Conservation (phyloP, 2,113 vertebrate species). For the Microcebus lehilahytsara region DNA sequence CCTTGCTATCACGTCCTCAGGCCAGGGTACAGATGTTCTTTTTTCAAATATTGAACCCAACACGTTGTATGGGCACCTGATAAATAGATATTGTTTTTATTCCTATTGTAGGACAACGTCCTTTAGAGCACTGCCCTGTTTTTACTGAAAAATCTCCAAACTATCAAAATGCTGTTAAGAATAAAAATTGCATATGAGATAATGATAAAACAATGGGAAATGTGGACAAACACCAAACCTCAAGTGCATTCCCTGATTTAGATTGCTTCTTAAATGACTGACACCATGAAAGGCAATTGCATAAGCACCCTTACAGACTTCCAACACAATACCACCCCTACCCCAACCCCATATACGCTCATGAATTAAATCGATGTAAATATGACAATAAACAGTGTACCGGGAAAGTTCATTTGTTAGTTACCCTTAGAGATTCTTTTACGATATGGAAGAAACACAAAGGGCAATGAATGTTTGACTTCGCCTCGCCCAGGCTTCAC, state of each 20-base stretch:
- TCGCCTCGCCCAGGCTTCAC: slow-evolving; percentile 1
- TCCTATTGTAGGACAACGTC: not conserved
- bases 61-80: not conserved
- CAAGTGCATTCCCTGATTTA: slow-evolving; percentile 21
- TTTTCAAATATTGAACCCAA: slow-evolving; percentile 41
- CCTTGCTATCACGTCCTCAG: not conserved
- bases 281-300: not conserved
- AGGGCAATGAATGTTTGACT: not conserved
- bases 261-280: slow-evolving; percentile 38
- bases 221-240: slow-evolving; percentile 61
- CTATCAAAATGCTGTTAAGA: slow-evolving; percentile 67
- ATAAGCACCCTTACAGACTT: not conserved
- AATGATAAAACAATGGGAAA: slow-evolving; percentile 64
- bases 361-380: not conserved
- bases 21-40: not conserved
- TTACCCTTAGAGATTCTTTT: not conserved
- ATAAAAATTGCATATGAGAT: slow-evolving; percentile 61
- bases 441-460: not conserved
- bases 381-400: not conserved
- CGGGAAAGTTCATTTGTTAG: not conserved
- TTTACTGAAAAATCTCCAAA: slow-evolving; percentile 42
- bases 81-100: not conserved
- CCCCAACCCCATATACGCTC: not conserved
- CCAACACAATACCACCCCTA: not conserved
- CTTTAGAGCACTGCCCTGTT: not conserved